Conservation (phyloP, 2,113 vertebrate species). For the Strix uralensis region DNA sequence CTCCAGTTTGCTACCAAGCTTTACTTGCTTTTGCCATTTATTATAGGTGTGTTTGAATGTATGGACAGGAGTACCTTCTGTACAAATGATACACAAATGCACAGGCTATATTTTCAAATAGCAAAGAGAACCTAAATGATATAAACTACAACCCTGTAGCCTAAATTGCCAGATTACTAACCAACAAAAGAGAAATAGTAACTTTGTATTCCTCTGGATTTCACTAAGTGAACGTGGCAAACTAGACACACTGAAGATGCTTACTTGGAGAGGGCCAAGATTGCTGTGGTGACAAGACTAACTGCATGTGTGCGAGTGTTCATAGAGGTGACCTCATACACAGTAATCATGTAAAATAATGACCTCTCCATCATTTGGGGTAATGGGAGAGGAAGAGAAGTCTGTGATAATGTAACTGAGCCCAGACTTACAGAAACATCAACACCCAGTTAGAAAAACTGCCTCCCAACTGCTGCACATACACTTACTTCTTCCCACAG, state of each 20-base stretch:
- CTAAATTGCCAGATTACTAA: not conserved
- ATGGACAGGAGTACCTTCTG: not conserved
- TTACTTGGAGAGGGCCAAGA: not conserved
- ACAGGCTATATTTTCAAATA: not conserved
- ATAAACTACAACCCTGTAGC: not conserved
- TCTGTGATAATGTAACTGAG: not conserved
- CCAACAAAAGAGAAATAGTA: not conserved
- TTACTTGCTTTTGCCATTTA: not conserved
- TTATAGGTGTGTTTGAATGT: not conserved
- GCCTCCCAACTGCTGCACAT: not conserved
- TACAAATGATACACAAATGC: not conserved
- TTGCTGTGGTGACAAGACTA: not conserved
- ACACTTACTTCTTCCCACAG: not conserved
- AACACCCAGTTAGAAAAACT: not conserved
- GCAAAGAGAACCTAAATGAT: not conserved
- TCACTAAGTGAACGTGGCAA: not conserved
- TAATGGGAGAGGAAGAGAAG: not conserved
- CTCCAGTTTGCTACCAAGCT: not conserved
- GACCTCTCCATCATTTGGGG: not conserved
- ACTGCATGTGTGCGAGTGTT: not conserved
- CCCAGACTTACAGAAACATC: not conserved
- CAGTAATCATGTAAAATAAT: not conserved
- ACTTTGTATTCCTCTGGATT: not conserved
- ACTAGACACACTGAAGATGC: not conserved
- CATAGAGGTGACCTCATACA: not conserved